These are phyloP conservation scores for Enteromius trimaculatus DNA, from an alignment of 2,797 vertebrate species.

Conservation along the genomic window DNA sequence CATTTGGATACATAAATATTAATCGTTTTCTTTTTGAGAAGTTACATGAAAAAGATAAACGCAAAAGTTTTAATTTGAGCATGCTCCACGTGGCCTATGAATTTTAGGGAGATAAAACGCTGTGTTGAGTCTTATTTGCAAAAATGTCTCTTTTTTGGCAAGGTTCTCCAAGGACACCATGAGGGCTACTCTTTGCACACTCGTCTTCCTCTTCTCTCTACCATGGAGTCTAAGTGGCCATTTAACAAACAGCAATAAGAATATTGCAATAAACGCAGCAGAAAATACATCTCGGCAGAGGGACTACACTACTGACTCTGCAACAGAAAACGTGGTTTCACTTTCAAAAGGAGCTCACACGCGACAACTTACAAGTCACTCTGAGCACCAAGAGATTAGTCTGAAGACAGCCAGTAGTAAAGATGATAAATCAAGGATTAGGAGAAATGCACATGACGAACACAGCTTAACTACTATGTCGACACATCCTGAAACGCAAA, in stretches of 20 bases:
- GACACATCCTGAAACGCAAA: not conserved
- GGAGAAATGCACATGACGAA: not conserved
- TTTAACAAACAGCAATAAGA: constrained; percentile 34
- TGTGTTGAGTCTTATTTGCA: constrained; percentile 8
- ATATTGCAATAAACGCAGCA: not conserved
- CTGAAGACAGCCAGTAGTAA: not conserved
- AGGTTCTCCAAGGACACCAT: constrained; percentile 32
- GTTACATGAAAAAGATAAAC: not conserved
- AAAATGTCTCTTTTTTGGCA: not conserved
- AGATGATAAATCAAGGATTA: not conserved
- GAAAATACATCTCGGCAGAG: not conserved
- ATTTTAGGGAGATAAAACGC: not conserved
- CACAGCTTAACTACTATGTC: not conserved
- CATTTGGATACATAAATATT: not conserved
- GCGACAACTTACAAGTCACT: not conserved
- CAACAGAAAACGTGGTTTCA: constrained; percentile 13
- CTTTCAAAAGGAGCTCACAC: constrained; percentile 15
- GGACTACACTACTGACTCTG: not conserved
- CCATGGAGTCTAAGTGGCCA: constrained; percentile 43
- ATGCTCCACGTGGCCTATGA: not conserved
- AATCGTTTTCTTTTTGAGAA: not conserved
- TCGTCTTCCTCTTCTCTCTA: constrained; percentile 59
- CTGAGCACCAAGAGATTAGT: not conserved
- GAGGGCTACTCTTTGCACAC: constrained; percentile 35
- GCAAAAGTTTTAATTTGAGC: not conserved